These are phyloP conservation scores for Centruroides sculpturatus DNA, from an alignment of 1,140 invertebrate genomes.

Conservation along the genomic window DNA sequence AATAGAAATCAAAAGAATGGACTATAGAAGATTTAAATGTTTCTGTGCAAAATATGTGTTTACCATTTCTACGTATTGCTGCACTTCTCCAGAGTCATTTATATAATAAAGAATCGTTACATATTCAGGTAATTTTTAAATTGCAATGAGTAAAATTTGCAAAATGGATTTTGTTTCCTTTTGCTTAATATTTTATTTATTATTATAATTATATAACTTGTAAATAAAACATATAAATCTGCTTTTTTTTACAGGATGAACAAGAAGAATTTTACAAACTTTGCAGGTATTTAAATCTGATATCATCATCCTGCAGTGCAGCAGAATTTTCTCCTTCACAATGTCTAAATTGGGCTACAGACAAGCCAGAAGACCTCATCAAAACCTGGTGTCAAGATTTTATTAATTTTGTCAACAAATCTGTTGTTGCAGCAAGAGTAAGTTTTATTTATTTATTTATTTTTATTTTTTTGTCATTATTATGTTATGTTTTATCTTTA, in stretches of 20 bases:
- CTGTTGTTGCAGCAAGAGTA: slow-evolving; percentile 26
- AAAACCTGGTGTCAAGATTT: slow-evolving; percentile 29
- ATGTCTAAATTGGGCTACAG: slow-evolving; percentile 21
- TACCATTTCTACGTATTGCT: slow-evolving; percentile 71
- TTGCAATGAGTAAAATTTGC: no score
- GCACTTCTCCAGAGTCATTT: slow-evolving; percentile 70
- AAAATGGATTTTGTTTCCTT: background rate
- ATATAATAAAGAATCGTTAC: slow-evolving; percentile 62
- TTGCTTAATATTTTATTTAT: background rate
- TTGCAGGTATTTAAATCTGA: slow-evolving; percentile 1
- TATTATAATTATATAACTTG: no score
- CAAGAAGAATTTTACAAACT: slow-evolving; percentile 4
- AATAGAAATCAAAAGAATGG: slow-evolving; percentile 28
- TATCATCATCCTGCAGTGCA: background rate
- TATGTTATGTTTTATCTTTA: background rate
- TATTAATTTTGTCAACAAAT: slow-evolving; percentile 25
- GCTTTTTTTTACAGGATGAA: background rate
- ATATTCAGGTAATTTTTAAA: slow-evolving; percentile 30
- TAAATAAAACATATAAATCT: no score
- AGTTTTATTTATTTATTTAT: background rate
- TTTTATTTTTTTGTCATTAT: background rate
- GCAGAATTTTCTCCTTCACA: background rate
- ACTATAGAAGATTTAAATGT: slow-evolving; percentile 29
- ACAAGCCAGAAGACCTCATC: slow-evolving; percentile 23
- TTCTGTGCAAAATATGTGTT: slow-evolving; percentile 55